Percentiles rank a stretch among this genome's conserved stretches.
These are phyloP conservation scores for Harpalus rubripes DNA, from an alignment of 2,888 invertebrate species.

Conservation along the genomic window DNA sequence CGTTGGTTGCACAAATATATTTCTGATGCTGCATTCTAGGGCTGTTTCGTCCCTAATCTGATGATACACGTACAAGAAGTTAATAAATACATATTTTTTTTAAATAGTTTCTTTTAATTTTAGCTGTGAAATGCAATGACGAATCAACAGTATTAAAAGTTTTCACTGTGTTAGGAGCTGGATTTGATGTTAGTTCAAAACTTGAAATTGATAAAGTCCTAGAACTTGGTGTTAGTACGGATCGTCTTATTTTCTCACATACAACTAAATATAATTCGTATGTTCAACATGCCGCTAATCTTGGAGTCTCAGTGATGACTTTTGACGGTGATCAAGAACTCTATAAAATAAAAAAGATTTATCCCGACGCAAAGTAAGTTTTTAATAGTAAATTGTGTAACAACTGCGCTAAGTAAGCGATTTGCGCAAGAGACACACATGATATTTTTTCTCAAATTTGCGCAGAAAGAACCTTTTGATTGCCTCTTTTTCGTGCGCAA, in stretches of 20 bases:
- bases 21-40: too few relatives aligned
- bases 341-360: conserved; percentile 78
- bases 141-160: conserved; percentile 76
- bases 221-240: conserved; percentile 77
- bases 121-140: conserved; percentile 83
- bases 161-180: conserved; percentile 79
- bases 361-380: conserved; percentile 78
- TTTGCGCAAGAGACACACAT: too few relatives aligned
- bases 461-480: too few relatives aligned
- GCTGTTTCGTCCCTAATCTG: too few relatives aligned
- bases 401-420: too few relatives aligned
- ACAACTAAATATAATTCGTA: conserved; percentile 80
- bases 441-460: too few relatives aligned
- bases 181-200: conserved; percentile 83
- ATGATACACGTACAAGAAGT: too few relatives aligned
- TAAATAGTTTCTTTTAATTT: conserved; percentile 67
- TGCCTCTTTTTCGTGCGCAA: too few relatives aligned
- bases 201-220: conserved; percentile 80
- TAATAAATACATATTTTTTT: too few relatives aligned
- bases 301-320: conserved; percentile 79
- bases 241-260: conserved; percentile 81
- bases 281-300: conserved; percentile 78
- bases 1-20: too few relatives aligned
- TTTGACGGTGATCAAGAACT: conserved; percentile 81
- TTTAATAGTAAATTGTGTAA: background rate